Evolutionary conservation across 2,797 vertebrate species (phyloP).

Genomic region (Typhlichthys eigenmanni): DNA sequence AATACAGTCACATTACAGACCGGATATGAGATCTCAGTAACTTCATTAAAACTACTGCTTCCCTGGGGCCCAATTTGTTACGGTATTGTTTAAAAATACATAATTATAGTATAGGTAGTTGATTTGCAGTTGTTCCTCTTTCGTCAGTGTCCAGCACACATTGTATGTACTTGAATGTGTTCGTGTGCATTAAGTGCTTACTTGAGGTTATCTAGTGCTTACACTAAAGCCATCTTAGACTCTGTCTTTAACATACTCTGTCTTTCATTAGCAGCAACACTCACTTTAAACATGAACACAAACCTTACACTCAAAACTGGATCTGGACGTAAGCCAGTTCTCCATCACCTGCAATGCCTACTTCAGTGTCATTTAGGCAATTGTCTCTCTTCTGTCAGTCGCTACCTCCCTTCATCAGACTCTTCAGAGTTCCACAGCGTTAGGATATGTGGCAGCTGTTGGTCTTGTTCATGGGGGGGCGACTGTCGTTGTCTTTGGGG

Average conservation of each 20-base stretch:
- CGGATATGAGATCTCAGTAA: conserved; percentile 1
- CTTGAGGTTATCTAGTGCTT: not conserved
- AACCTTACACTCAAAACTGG: conserved; percentile 3
- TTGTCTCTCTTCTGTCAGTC: conserved; percentile 1
- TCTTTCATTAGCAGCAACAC: not conserved
- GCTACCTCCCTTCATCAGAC: not conserved
- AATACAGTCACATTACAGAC: conserved; percentile 7
- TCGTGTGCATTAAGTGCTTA: not conserved
- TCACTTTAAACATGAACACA: conserved; percentile 1
- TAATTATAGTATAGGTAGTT: too few relatives aligned
- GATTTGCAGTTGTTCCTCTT: not conserved
- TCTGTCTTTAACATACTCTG: not conserved
- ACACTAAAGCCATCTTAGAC: conserved; percentile 3
- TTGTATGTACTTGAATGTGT: not conserved
- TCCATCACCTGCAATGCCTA: not conserved
- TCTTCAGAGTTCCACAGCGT: conserved; percentile 16
- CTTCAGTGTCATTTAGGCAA: conserved; percentile 7
- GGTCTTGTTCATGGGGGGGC: conserved; percentile 86
- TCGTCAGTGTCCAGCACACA: not conserved
- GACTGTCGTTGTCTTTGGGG: conserved; percentile 71
- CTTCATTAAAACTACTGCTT: too few relatives aligned
- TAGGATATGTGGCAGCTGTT: conserved; percentile 86
- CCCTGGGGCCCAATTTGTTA: too few relatives aligned
- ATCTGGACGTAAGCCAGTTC: conserved; percentile 4
- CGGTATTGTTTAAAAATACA: not conserved